Evolutionary conservation across 2,113 vertebrate genomes (phyloP), one percentile per base, ranked within the genome.

Genomic region (Tursiops truncatus): DNA sequence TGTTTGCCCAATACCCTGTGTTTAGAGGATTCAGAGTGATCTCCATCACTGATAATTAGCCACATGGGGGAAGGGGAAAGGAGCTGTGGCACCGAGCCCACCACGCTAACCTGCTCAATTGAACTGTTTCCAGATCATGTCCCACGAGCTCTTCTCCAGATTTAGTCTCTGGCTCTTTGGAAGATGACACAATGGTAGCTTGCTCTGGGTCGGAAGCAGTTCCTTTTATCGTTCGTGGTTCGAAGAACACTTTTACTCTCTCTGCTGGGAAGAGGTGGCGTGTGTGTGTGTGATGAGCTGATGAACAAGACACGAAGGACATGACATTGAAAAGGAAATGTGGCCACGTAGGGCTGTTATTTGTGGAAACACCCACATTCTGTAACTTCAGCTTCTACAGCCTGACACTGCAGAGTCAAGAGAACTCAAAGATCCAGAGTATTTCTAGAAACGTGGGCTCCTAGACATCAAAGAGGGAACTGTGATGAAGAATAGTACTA

Each of bases 81-180:
- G 20, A 92, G 44, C 62, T 20, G 0, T 50, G 65, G 85, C 18
- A 13, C 41, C 73, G 77, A 50, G 73, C 44, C 92, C 85, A 85
- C 85, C 70, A 70, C 97, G 98, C 98, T 99, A 99, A 99, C 88
- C 44, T 90, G 53, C 98, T 98, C 97, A 96, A 96, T 98, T 99
- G 95, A 98, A 98, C 99, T 98, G 98, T 99, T 98, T 98, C 97
- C 98, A 99, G 99, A 99, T 99, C 98, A 98, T 99, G 99, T 98
- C 98, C 87, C 99, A 99, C 91, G 98, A 99, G 92, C 98, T 99
- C 96, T 99, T 99, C 98, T 98, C 98, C 98, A 98, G 62, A 97
- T 98, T 99, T 99, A 99, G 98, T 97, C 98, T 98, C 97, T 98
- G 98, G 98, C 97, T 98, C 97, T 97, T 97, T 98, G 99, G 98